Percentiles rank a stretch among this genome's conserved stretches.
phyloP scores from a whole-genome alignment of 2,113 vertebrate genomes.

The Ammodytes dubius region DNA sequence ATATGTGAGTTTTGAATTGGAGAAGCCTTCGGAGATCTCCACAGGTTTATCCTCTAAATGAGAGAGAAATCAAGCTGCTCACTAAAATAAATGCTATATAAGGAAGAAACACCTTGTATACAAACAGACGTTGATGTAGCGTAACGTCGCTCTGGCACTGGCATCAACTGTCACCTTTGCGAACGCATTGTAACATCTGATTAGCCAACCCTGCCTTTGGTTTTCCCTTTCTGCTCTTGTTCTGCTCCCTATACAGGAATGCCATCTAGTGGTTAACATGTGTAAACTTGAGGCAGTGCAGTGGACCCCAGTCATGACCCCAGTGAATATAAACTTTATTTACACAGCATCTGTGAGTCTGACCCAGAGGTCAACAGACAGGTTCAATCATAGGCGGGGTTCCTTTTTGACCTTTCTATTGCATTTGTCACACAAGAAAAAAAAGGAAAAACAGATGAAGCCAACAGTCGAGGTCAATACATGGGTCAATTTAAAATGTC shows the following conservation, averaged over 20 bases:
- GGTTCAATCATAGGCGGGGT: neutral
- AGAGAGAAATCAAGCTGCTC: slow-evolving; percentile 34
- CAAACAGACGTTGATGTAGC: slow-evolving; percentile 37
- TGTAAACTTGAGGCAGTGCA: neutral
- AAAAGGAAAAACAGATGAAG: neutral
- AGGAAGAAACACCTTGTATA: neutral
- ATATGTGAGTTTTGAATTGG: slow-evolving; percentile 20
- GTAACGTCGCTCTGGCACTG: neutral
- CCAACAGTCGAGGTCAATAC: slow-evolving; percentile 11
- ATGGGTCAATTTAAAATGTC: neutral
- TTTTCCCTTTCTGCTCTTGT: neutral
- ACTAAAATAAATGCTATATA: slow-evolving; percentile 1
- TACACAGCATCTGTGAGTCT: slow-evolving; percentile 12
- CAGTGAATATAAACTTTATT: neutral
- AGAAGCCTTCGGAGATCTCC: slow-evolving; percentile 20
- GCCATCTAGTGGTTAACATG: slow-evolving; percentile 74
- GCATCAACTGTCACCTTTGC: slow-evolving; percentile 12
- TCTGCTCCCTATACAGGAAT: slow-evolving; percentile 45
- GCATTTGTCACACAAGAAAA: neutral
- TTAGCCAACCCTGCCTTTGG: neutral
- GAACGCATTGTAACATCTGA: slow-evolving; percentile 29
- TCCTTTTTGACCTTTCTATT: neutral
- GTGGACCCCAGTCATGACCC: neutral
- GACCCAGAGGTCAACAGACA: slow-evolving; percentile 23
- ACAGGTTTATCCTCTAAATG: slow-evolving; percentile 15